Conservation (phyloP, 2,888 invertebrate species). For the Eueremaeus valkanovi region DNA sequence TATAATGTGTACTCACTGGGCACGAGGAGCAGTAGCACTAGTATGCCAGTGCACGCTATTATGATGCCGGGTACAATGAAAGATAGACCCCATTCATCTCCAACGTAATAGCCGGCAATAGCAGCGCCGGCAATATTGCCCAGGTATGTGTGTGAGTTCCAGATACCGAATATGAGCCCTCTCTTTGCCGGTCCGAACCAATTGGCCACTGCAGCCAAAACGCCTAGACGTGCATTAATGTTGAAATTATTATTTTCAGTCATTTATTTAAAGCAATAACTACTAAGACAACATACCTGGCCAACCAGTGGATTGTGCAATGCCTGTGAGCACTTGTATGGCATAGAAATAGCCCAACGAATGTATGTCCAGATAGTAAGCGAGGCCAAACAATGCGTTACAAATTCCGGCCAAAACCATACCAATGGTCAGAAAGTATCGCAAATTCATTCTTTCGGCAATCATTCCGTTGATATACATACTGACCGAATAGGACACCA, state of each 20-base stretch:
- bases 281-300: constrained; percentile 61
- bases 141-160: constrained; percentile 94
- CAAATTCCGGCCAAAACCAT: constrained; percentile 75
- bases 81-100: constrained; percentile 80
- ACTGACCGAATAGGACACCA: constrained; percentile 83
- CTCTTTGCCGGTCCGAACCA: constrained; percentile 70
- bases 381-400: constrained; percentile 83
- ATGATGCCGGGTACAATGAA: constrained; percentile 81
- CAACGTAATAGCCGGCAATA: constrained; percentile 79
- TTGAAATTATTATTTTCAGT: background rate
- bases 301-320: constrained; percentile 91
- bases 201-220: constrained; percentile 85
- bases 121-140: constrained; percentile 89
- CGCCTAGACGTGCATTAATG: constrained; percentile 58
- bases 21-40: constrained; percentile 75
- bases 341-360: constrained; percentile 73
- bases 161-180: constrained; percentile 83
- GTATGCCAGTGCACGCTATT: constrained; percentile 58
- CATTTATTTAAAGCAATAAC: no score
- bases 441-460: constrained; percentile 82
- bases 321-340: constrained; percentile 71
- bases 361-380: constrained; percentile 74
- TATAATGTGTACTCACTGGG: constrained; percentile 22
- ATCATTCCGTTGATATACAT: constrained; percentile 85
- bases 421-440: constrained; percentile 77